Evolutionary conservation across 2,888 invertebrate genomes (phyloP).

Genomic region (Boloria euphrosyne): DNA sequence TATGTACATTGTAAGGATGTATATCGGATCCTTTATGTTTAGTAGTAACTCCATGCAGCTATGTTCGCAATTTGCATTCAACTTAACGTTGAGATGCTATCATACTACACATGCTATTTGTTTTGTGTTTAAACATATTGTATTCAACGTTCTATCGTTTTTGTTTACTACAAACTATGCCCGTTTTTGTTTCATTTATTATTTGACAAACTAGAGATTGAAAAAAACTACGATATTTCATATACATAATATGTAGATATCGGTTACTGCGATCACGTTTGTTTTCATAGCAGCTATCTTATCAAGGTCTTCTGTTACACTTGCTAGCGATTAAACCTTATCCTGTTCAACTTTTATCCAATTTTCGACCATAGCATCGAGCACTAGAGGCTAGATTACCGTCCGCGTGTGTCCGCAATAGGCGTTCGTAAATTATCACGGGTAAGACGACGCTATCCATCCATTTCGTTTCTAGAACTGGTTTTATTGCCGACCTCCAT

Average conservation of each 20-base stretch:
- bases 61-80: constrained; percentile 12
- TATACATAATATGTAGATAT: constrained; percentile 9
- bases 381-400: constrained; percentile 9
- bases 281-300: constrained; percentile 31
- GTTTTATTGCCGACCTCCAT: constrained; percentile 26
- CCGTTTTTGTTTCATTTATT: too few relatives aligned
- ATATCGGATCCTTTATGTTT: background rate
- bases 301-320: constrained; percentile 26
- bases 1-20: too few relatives aligned
- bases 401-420: background rate
- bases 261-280: constrained; percentile 20
- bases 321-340: constrained; percentile 15
- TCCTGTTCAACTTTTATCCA: constrained; percentile 8
- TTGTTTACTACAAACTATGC: too few relatives aligned
- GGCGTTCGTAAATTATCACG: constrained; percentile 25
- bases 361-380: constrained; percentile 10
- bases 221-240: background rate
- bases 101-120: background rate
- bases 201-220: background rate
- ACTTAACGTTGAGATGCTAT: background rate
- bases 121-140: constrained; percentile 5
- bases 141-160: too few relatives aligned
- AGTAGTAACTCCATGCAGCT: background rate
- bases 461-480: constrained; percentile 30
- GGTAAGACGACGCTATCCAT: constrained; percentile 24